A percentile compares a stretch with the other conserved stretches of the same genome.
phyloP scores from a whole-genome alignment of 2,113 vertebrate species.

The Eulemur rufifrons region DNA sequence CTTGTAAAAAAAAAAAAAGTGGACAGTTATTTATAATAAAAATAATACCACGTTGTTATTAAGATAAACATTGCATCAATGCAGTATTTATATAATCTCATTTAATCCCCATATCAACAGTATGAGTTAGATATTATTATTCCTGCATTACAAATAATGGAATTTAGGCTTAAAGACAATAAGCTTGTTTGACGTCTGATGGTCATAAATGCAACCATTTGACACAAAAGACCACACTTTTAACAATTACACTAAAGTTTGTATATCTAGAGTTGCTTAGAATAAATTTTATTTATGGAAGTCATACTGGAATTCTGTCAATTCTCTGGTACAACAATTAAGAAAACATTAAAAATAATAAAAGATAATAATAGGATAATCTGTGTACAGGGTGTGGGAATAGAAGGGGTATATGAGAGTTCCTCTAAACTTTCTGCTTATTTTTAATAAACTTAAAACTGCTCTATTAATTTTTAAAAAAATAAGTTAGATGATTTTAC shows the following conservation, averaged over 20 bases:
- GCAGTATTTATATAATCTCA: background rate
- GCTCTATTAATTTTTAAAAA: background rate
- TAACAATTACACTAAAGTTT: background rate
- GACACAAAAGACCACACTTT: background rate
- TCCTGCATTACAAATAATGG: background rate
- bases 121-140: background rate
- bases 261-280: background rate
- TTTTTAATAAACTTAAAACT: background rate
- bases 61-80: background rate
- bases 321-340: background rate
- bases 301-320: background rate
- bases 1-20: background rate
- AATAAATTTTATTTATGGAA: background rate
- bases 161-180: background rate
- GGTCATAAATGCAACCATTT: background rate
- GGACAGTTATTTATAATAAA: background rate
- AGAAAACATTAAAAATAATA: background rate
- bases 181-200: background rate
- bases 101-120: background rate
- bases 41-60: background rate
- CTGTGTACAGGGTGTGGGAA: background rate
- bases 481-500: background rate
- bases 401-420: background rate
- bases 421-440: background rate
- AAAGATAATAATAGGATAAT: background rate